These are phyloP conservation scores for Micoletzkya japonica DNA, from an alignment of 2,888 invertebrate genomes.

Conservation along the genomic window DNA sequence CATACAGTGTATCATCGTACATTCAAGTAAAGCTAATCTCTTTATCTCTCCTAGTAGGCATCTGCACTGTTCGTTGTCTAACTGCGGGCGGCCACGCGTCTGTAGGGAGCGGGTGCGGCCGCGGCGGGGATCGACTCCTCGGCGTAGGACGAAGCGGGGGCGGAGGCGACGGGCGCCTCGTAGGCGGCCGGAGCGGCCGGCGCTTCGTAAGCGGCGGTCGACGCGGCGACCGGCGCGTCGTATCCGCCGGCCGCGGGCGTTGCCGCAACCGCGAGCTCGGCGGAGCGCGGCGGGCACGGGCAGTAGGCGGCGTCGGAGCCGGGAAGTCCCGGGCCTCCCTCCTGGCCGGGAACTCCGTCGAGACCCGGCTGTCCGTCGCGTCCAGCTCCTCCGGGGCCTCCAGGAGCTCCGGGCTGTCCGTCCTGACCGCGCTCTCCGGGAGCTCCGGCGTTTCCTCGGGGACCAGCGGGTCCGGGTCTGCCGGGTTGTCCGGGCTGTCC, in stretches of 20 bases:
- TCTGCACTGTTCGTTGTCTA: too few species aligned
- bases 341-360: constrained; percentile 7
- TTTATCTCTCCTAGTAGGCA: too few species aligned
- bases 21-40: too few species aligned
- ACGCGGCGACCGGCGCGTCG: constrained; percentile 3
- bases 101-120: too few species aligned
- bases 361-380: constrained; percentile 18
- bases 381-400: constrained; percentile 13
- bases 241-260: not conserved
- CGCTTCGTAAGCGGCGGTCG: not conserved
- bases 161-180: constrained; percentile 11
- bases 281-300: constrained; percentile 26
- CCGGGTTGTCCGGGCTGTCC: constrained; percentile 26
- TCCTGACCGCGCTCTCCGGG: constrained; percentile 14
- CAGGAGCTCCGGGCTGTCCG: constrained; percentile 12
- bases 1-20: too few species aligned
- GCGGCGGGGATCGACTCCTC: too few species aligned
- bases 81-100: too few species aligned
- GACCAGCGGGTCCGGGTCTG: constrained; percentile 19
- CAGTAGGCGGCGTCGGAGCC: constrained; percentile 28
- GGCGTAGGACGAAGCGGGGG: too few species aligned
- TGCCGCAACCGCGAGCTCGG: not conserved
- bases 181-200: constrained; percentile 10
- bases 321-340: constrained; percentile 26
- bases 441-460: constrained; percentile 18